These are phyloP conservation scores for Uropetala carovei DNA, from an alignment of 2,888 invertebrate genomes.

Conservation along the genomic window DNA sequence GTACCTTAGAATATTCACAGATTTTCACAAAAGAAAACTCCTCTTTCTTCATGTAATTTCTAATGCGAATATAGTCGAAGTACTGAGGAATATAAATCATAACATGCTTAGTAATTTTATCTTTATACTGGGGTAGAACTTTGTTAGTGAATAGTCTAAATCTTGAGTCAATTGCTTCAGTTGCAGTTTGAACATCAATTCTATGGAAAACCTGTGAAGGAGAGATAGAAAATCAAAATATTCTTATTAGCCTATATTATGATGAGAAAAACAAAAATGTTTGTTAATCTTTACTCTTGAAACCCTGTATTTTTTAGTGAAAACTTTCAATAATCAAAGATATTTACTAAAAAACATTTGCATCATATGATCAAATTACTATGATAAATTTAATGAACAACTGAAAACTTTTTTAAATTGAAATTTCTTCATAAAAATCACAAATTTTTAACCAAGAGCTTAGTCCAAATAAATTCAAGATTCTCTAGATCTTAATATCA, in stretches of 20 bases:
- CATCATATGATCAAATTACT: too few species aligned
- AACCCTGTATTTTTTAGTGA: too few species aligned
- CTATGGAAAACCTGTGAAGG: constrained; percentile 82
- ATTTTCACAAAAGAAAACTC: constrained; percentile 93
- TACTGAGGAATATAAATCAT: constrained; percentile 95
- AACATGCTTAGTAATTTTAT: constrained; percentile 88
- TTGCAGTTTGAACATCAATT: constrained; percentile 81
- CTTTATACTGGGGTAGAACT: constrained; percentile 88
- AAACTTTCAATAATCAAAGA: background rate
- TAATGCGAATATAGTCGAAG: constrained; percentile 94
- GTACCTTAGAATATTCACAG: constrained; percentile 92
- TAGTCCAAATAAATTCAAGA: too few species aligned
- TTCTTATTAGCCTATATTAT: background rate
- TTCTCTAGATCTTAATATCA: too few species aligned
- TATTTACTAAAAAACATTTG: constrained; percentile 13
- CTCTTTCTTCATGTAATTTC: constrained; percentile 95
- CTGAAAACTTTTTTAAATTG: background rate
- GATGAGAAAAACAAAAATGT: too few species aligned
- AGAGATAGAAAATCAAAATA: constrained; percentile 67
- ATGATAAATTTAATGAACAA: background rate
- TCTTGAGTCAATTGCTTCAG: constrained; percentile 84
- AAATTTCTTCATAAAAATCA: too few species aligned
- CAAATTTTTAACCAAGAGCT: too few species aligned
- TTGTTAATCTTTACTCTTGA: too few species aligned
- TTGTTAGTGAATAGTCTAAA: constrained; percentile 90